Conservation (phyloP, 2,113 vertebrate species). For the Paratilapia polleni region DNA sequence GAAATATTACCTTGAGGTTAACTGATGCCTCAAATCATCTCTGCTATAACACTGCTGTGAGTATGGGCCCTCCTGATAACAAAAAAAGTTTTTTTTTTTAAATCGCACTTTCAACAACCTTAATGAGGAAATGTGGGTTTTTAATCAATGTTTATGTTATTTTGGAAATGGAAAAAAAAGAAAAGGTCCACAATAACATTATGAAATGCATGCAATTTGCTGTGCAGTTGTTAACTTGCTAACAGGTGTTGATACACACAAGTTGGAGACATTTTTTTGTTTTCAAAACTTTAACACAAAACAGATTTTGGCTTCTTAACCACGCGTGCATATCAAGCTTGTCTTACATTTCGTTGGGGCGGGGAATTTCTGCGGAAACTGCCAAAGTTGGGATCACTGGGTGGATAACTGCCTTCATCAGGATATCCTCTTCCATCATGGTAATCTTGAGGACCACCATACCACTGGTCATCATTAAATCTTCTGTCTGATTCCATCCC, state of each 20-base stretch:
- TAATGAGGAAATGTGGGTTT: neutral
- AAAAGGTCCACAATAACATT: neutral
- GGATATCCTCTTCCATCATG: constrained; percentile 37
- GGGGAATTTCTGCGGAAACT: constrained; percentile 47
- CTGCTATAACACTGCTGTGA: constrained; percentile 34
- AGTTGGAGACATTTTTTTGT: neutral
- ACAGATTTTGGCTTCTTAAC: neutral
- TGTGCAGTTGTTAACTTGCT: too few relatives aligned
- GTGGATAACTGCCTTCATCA: constrained; percentile 15
- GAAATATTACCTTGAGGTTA: constrained; percentile 63
- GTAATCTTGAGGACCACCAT: constrained; percentile 24
- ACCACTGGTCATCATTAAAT: constrained; percentile 51
- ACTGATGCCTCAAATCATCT: constrained; percentile 67
- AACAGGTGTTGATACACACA: neutral
- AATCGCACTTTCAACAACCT: neutral
- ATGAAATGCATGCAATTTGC: neutral
- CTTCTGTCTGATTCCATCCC: constrained; percentile 39
- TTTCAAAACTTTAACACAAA: neutral
- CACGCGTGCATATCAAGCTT: neutral
- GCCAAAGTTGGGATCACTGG: constrained; percentile 9
- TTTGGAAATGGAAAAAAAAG: too few relatives aligned
- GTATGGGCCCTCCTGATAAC: constrained; percentile 53
- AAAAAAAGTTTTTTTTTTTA: too few relatives aligned
- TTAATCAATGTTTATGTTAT: too few relatives aligned
- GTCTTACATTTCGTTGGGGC: constrained; percentile 58